phyloP scores from a whole-genome alignment of 2,888 invertebrate species.

The Drosophila parthenogenetica region DNA sequence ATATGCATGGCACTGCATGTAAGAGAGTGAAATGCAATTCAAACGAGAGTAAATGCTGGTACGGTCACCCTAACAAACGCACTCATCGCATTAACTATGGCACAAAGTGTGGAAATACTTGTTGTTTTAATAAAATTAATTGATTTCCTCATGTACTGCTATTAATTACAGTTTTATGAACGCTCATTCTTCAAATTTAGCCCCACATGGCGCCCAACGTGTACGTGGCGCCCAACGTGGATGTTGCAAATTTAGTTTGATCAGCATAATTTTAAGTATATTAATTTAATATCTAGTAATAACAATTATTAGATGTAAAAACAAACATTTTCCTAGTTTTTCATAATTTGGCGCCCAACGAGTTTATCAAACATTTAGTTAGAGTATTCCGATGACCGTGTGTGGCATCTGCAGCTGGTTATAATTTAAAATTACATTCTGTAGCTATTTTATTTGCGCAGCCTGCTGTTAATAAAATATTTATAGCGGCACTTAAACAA shows the following conservation, averaged over 20 bases:
- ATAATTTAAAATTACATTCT: constrained; percentile 20
- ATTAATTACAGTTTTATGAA: neutral
- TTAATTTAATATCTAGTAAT: no score
- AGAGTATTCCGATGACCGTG: constrained; percentile 12
- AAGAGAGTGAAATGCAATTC: constrained; percentile 58
- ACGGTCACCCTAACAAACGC: neutral
- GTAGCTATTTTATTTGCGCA: constrained; percentile 16
- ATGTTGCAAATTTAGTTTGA: no score
- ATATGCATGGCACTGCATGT: constrained; percentile 63
- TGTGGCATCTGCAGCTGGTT: neutral
- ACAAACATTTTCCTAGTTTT: neutral
- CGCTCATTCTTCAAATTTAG: neutral
- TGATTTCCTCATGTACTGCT: neutral
- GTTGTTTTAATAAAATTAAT: neutral
- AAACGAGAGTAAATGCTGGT: constrained; percentile 20
- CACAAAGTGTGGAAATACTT: neutral
- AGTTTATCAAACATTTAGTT: neutral
- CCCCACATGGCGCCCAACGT: constrained; percentile 1
- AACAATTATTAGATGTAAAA: neutral
- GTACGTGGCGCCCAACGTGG: neutral
- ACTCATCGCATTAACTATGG: neutral
- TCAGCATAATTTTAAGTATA: no score
- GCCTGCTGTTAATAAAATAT: constrained; percentile 21
- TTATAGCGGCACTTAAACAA: constrained; percentile 10
- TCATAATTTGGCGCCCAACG: neutral